These are phyloP conservation scores for Metridium senile DNA, from an alignment of 92 coral and sea anemone species.

Conservation along the genomic window DNA sequence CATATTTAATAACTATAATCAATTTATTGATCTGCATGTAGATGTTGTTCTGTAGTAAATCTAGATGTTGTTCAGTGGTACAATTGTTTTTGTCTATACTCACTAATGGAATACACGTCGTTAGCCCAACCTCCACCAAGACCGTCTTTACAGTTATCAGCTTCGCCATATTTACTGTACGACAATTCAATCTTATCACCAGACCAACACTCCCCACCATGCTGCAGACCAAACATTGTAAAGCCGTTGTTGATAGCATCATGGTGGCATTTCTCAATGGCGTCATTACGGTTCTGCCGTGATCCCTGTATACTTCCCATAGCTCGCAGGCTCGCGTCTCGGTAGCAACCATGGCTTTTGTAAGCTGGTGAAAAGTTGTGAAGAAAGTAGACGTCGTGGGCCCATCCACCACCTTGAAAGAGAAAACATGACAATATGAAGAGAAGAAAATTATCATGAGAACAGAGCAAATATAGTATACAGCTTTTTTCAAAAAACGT, in stretches of 20 bases:
- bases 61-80: too few relatives aligned
- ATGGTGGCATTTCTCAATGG: conserved; percentile 23
- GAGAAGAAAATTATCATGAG: neutral
- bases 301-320: conserved; percentile 26
- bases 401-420: conserved; percentile 27
- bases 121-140: conserved; percentile 34
- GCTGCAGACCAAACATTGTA: conserved; percentile 22
- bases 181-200: conserved; percentile 14
- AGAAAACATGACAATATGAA: neutral
- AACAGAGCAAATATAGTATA: too few relatives aligned
- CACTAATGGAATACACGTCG: conserved; percentile 25
- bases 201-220: conserved; percentile 26
- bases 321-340: conserved; percentile 5
- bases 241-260: conserved; percentile 19
- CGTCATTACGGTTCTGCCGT: conserved; percentile 19
- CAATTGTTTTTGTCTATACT: too few relatives aligned
- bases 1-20: too few relatives aligned
- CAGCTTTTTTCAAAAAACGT: too few relatives aligned
- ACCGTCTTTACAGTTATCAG: conserved; percentile 30
- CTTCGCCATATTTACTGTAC: conserved; percentile 27
- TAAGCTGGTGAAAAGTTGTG: conserved; percentile 20
- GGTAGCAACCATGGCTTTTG: conserved; percentile 28
- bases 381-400: conserved; percentile 32
- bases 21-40: too few relatives aligned
- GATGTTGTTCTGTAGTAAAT: too few relatives aligned